Percentiles rank a stretch among this genome's conserved stretches.
These are phyloP conservation scores for Venustaconcha ellipsiformis DNA, from an alignment of 1,140 invertebrate species.

Conservation along the genomic window DNA sequence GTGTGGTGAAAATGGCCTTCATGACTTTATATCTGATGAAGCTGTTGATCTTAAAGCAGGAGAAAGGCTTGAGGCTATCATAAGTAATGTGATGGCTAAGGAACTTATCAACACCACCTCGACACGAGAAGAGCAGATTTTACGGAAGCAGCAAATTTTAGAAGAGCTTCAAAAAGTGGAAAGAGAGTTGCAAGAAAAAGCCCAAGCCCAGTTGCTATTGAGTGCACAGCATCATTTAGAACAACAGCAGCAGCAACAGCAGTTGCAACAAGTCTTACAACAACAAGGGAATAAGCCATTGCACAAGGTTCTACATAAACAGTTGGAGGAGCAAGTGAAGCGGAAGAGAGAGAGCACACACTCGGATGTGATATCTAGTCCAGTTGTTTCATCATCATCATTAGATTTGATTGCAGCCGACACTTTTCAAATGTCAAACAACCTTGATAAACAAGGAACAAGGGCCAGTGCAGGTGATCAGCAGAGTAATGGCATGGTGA, in stretches of 20 bases:
- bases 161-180: constrained; percentile 84
- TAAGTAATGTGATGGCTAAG: constrained; percentile 68
- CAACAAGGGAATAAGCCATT: constrained; percentile 4
- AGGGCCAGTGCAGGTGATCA: background rate
- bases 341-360: background rate
- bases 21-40: constrained; percentile 31
- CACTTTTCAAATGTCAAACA: constrained; percentile 26
- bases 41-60: constrained; percentile 60
- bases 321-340: constrained; percentile 25
- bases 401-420: background rate
- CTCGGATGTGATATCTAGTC: constrained; percentile 12
- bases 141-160: constrained; percentile 82
- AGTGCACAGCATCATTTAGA: constrained; percentile 56
- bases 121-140: constrained; percentile 76
- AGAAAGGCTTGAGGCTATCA: constrained; percentile 67
- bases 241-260: constrained; percentile 55
- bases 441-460: constrained; percentile 43
- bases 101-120: constrained; percentile 63
- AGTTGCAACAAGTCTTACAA: constrained; percentile 30
- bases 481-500: no score
- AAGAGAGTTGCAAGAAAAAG: constrained; percentile 79
- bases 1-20: constrained; percentile 23
- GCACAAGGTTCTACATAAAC: constrained; percentile 29
- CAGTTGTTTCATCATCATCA: background rate
- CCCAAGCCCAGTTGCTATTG: constrained; percentile 68